Conservation (phyloP, 2,888 invertebrate genomes). For the Coenonympha glycerion region DNA sequence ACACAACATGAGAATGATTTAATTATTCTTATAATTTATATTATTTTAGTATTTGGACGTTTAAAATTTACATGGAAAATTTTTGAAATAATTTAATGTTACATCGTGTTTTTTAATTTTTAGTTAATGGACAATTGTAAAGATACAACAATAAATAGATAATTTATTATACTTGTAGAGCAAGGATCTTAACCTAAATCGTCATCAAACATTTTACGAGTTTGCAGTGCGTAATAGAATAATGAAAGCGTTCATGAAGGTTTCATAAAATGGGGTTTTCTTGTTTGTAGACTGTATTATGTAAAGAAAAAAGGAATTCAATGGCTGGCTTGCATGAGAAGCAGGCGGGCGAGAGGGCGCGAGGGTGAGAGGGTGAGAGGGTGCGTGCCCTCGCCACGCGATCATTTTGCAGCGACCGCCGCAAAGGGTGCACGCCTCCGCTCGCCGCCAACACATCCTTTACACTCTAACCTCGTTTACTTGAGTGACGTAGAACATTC, state of each 20-base stretch:
- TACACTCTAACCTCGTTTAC: conserved; percentile 62
- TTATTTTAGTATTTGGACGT: no score
- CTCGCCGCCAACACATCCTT: conserved; percentile 37
- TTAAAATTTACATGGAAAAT: no score
- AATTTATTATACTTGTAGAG: no score
- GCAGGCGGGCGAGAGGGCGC: conserved; percentile 41
- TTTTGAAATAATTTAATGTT: no score
- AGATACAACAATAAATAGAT: no score
- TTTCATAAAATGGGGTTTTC: not conserved
- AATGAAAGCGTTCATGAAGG: not conserved
- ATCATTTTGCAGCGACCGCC: conserved; percentile 62
- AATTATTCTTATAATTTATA: no score
- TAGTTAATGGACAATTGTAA: no score
- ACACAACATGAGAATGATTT: no score
- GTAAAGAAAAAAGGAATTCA: conserved; percentile 14
- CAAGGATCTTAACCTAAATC: not conserved
- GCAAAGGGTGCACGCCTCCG: conserved; percentile 58
- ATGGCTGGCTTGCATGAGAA: conserved; percentile 48
- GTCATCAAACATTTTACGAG: not conserved
- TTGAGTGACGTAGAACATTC: conserved; percentile 60
- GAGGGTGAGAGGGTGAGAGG: conserved; percentile 41
- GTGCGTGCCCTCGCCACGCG: conserved; percentile 50
- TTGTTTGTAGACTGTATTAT: conserved; percentile 12
- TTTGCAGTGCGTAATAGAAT: not conserved
- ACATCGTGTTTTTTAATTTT: no score